Base-by-base conservation (phyloP, 1,140 invertebrate genomes). In the Oedothorax gibbosus region DNA sequence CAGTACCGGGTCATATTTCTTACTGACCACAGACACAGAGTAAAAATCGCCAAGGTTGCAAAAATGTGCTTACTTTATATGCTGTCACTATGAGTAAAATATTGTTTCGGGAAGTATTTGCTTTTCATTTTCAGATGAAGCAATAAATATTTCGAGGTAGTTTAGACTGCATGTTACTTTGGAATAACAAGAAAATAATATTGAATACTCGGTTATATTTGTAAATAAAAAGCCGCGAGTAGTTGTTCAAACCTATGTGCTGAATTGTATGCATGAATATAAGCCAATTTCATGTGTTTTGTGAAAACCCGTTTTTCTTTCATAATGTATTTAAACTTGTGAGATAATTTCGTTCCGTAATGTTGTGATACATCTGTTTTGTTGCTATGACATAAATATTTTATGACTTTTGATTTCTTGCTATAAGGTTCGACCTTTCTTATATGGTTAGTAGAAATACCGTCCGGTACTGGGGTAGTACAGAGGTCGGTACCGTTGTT, bases 401-500 rank as follows among this genome's bases (percentile, higher is more conserved):
- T 35, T 35, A 5, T 35, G 35, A 35, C 35, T 35, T 35, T 35
- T 35, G 35, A 35, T 35, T 35, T 35, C 35, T 35, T 35, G 35
- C 35, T 35, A 35, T 35, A 35, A 35, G 51, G 81, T 57, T 72
- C 57, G 57, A 84, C 72, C 66, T 66, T 50, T 56, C 50, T 12
- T 12, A 35, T 18, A 11, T 35, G 57, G 62, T 75, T 76, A 72
- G 71, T 75, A 76, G 62, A 84, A 76, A 49, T 11, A 18, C 18
- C 51, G 35, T 84, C 81, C 81, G 69, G 81, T 84, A 68, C 72
- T 57, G 71, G 72, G 20, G 69, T 75, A 53, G 81, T 84, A 75
- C 71, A 57, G 71, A 68, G 56, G 72, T 84, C 51, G 51, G 71
- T 68, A 60, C 60, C 57, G 10, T 7, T 15, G 54, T 35, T 20